Base-by-base conservation (phyloP, 2,113 vertebrate species). In the Campylorhamphus procurvoides region DNA sequence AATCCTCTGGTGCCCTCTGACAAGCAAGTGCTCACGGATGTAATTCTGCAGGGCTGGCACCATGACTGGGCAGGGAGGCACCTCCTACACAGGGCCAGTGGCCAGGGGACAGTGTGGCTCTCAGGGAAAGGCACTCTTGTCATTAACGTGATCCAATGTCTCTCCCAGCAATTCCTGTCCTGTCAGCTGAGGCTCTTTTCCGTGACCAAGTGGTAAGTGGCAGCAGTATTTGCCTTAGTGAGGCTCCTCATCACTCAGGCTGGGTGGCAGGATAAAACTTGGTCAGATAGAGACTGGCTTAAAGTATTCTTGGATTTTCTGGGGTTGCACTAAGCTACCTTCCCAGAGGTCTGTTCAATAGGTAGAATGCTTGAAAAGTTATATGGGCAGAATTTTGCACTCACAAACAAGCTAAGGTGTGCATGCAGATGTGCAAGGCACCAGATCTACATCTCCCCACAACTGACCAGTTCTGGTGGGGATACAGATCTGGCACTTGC, bases 1-100 rank as follows among this genome's bases (percentile, higher is more conserved):
- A 87, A 79, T 89, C 74, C 78, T 95, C 81, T 56, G 42, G 87
- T 89, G 76, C 91, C 84, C 64, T 90, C 76, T 84, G 83, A 86
- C 8, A 47, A 89, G 24, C 35, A 22, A 42, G 28, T 7, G 58
- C 40, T 89, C 33, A 5, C 0, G 0, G 27, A 37, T 47, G 3
- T 10, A 60, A 11, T 87, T 64, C 56, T 35, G 9, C 64, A 39
- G 63, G 33, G 33, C 59, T 87, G 14, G 2, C 0, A 0, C 69
- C 1, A 2, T 12, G 69, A 3, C 35, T 52, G 53, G 25, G 19
- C 17, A 1, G 4, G 7, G 16, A 28, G 6, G 37, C 47, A 19
- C 13, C 46, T 84, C 33, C 73, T 75, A 52, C 20, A 0, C 22
- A 8, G 42, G n/a, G 52, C 8, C 7, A 5, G 62, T 7, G 59